Evolutionary conservation across 1,140 invertebrate species (phyloP), one percentile per base, ranked within the genome.

Genomic region (Camponotus floridanus): DNA sequence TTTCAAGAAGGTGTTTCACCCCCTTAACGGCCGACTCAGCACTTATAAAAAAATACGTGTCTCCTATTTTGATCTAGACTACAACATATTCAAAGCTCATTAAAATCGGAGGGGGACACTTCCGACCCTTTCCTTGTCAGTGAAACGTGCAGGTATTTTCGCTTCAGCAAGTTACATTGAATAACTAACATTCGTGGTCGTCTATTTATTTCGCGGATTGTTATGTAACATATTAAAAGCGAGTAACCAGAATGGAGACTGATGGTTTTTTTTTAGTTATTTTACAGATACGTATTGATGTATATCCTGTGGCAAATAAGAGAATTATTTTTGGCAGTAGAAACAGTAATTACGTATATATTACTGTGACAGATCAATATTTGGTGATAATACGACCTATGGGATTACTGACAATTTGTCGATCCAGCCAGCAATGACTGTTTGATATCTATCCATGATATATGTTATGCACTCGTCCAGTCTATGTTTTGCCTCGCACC

Each of bases 171-270:
- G 45, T 18, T 48, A 71, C 68, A 31, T 59, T 71, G 67, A 81
- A 73, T 81, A 81, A 81, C 78, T 71, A 81, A 55, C 51, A 81
- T 31, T 81, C 15, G 21, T 59, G 21, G 78, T 55, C 26, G 36
- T 33, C 11, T 13, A 55, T 73, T 81, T 73, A 51, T 81, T 36
- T 73, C 67, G 31, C 26, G 18, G 68, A 81, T 81, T 81, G 70
- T 81, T 73, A 61, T n/a, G 18, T 45, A 71, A 81, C 67, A 81
- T 61, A 39, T n/a, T 71, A 67, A 81, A 51, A 18, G 13, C 5
- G 26, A 45, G 36, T 59, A 45, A 73, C 57, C 67, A 70, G 21
- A 70, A 68, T 13, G 21, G 5, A 3, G 5, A 36, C 48, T 51
- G n/a, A 59, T 26, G 33, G n/a, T 70, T 15, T 59, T 13, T 13